Conservation (phyloP, 2,797 vertebrate species). For the Zenarchopterus dispar region DNA sequence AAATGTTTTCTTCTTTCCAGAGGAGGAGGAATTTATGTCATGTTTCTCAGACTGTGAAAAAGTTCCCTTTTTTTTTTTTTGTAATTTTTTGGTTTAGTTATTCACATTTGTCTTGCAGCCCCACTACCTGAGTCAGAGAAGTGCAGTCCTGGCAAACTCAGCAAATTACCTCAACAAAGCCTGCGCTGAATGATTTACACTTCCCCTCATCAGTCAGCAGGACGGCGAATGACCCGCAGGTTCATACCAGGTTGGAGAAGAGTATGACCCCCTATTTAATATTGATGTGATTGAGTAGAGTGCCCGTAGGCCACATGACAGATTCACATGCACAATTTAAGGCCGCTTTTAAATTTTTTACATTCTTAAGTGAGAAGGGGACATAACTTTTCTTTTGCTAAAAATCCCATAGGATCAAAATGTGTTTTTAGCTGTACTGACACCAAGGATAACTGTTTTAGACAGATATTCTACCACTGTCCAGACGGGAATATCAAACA, state of each 20-base stretch:
- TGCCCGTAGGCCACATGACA: neutral
- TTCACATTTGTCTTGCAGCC: neutral
- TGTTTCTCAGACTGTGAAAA: conserved; percentile 2
- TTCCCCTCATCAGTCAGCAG: neutral
- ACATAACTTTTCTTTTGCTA: neutral
- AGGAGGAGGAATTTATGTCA: neutral
- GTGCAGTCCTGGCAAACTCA: neutral
- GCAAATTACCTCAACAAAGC: neutral
- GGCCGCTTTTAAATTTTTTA: conserved; percentile 16
- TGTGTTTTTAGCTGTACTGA: neutral
- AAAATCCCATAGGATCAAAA: neutral
- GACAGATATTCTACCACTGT: neutral
- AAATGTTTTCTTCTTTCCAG: neutral
- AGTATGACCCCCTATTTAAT: conserved; percentile 11
- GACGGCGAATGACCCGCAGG: conserved; percentile 8
- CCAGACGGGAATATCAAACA: conserved; percentile 4
- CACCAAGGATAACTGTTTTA: neutral
- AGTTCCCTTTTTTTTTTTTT: neutral
- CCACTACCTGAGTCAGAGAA: neutral
- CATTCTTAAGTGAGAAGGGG: conserved; percentile 4
- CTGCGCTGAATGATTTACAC: conserved; percentile 9
- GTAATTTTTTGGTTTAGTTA: neutral
- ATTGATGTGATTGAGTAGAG: conserved; percentile 9
- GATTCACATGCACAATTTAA: conserved; percentile 29
- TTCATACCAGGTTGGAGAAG: conserved; percentile 12